These are phyloP conservation scores for Anagrus nilaparvatae DNA, from an alignment of 1,140 invertebrate species.

Conservation along the genomic window DNA sequence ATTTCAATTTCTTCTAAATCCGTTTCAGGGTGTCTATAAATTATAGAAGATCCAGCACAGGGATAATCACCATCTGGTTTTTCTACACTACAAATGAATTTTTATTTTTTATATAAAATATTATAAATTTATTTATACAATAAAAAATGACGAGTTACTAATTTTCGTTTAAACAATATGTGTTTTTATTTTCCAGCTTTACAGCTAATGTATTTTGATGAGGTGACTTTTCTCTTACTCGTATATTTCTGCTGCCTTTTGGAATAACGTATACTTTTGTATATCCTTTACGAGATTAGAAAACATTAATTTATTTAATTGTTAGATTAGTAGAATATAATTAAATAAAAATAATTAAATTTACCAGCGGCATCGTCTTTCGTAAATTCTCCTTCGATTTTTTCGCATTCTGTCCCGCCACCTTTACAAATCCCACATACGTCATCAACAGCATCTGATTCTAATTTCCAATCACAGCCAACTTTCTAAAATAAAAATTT, in stretches of 20 bases:
- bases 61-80: conserved; percentile 30
- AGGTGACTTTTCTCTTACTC: conserved; percentile 28
- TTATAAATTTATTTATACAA: background rate
- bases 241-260: conserved; percentile 35
- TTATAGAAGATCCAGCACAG: conserved; percentile 31
- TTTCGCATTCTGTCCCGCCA: conserved; percentile 52
- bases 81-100: conserved; percentile 22
- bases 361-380: background rate
- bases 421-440: conserved; percentile 61
- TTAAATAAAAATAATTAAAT: background rate
- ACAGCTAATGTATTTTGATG: conserved; percentile 37
- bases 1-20: conserved; percentile 39
- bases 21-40: conserved; percentile 37
- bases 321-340: background rate
- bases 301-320: background rate
- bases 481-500: conserved; percentile 41
- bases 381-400: conserved; percentile 33
- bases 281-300: conserved; percentile 38
- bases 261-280: conserved; percentile 36
- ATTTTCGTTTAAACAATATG: conserved; percentile 38
- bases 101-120: background rate
- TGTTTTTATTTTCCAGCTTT: conserved; percentile 24
- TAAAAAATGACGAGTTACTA: conserved; percentile 31
- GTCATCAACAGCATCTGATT: conserved; percentile 55
- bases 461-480: conserved; percentile 56